Base-by-base conservation (phyloP, 2,797 vertebrate species). In the Acridotheres tristis region DNA sequence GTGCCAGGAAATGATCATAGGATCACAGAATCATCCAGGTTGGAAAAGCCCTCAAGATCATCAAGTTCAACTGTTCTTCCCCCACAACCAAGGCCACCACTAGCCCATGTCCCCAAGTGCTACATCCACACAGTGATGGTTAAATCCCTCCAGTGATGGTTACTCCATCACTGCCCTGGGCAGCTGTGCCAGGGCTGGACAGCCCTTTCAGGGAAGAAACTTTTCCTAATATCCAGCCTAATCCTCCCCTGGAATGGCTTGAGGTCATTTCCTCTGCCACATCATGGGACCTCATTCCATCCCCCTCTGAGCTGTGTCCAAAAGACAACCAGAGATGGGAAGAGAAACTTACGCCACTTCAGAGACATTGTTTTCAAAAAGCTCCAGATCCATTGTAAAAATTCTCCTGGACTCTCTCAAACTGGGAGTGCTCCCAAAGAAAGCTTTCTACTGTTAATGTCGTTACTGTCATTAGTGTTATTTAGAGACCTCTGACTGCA, bases 351-450 rank as follows among this genome's bases (percentile, higher is more conserved):
- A 38, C 1, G 25, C 19, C 2, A 0, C 34, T 87, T 58, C 65
- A 72, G 51, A 91, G 47, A 55, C 19, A 6, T 16, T 4, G 29
- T 27, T 55, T 36, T 20, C 54, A 72, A 43, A 93, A 43, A 69
- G 53, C 36, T 80, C 59, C 68, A 51, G 34, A 43, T 55, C n/a
- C 53, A 40, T 2, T 20, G n/a, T 21, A 30, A 68, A 83, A 57
- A 36, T 16, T 14, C 40, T 36, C 38, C 65, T 18, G 50, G 76
- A 68, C 61, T 34, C 54, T 54, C 55, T 67, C 54, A 71, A 12
- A 14, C 8, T 1, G 1, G 40, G 11, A 20, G 51, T 34, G 34
- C 17, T 34, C 50, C 42, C 2, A 0, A n/a, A 69, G 58, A 66
- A 88, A 10, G 21, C 45, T 74, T 55, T 12, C 19, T 53, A 4